Evolutionary conservation across 2,797 vertebrate species (phyloP).

Genomic region (Setipinna tenuifilis): DNA sequence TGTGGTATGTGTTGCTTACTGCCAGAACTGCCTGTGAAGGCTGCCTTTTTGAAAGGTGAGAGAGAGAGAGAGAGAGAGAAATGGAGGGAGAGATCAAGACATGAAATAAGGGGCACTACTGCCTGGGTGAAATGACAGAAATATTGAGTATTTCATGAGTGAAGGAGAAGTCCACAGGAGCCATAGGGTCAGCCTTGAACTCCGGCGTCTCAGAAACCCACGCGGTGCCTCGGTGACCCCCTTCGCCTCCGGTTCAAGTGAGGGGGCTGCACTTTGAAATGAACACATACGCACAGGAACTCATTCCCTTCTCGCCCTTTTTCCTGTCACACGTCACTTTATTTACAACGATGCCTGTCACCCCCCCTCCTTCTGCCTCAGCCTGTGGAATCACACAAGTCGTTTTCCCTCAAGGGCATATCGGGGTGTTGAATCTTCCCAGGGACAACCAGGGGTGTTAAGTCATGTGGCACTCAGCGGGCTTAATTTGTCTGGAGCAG

Average conservation of each 20-base stretch:
- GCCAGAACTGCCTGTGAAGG: constrained; percentile 32
- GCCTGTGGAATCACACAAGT: neutral
- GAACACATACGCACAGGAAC: constrained; percentile 27
- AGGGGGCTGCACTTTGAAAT: constrained; percentile 1
- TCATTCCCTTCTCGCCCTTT: neutral
- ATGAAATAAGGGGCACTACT: neutral
- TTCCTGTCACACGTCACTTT: neutral
- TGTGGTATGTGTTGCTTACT: constrained; percentile 37
- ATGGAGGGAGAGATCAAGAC: neutral
- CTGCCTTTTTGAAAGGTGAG: neutral
- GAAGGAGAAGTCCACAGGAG: neutral
- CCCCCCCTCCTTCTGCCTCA: neutral
- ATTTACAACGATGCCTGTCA: constrained; percentile 38
- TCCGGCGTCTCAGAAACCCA: neutral
- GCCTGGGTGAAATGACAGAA: neutral
- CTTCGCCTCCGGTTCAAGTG: neutral
- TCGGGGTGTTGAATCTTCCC: constrained; percentile 39
- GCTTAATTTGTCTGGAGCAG: constrained; percentile 50
- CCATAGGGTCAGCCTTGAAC: neutral
- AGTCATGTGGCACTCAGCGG: constrained; percentile 26
- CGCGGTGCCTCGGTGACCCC: neutral
- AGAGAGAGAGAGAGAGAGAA: neutral
- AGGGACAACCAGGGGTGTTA: constrained; percentile 34
- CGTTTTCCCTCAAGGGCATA: constrained; percentile 38
- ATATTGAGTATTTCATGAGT: neutral